Evolutionary conservation across 2,113 vertebrate genomes (phyloP), one percentile per base, ranked within the genome.

Genomic region (Pterophyllum scalare): DNA sequence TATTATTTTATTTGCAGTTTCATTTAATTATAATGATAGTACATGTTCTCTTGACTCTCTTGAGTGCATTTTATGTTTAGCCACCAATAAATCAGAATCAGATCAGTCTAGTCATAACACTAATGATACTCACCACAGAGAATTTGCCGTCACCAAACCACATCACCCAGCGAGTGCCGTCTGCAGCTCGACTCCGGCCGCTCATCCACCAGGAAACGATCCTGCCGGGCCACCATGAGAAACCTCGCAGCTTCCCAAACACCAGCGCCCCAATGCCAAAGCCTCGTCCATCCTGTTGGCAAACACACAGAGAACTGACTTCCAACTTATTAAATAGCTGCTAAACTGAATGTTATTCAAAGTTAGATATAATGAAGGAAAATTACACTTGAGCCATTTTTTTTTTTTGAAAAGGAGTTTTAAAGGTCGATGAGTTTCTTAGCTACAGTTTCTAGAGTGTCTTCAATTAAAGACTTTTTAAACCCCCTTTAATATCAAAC

Each of bases 121-220:
- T 49, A 67, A 46, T 67, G 40, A 70, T 26, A 62, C 94, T 94
- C 84, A 99, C 98, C 97, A 99, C 98, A 0, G 98, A 99, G 93
- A 99, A 99, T 87, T 99, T 99, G 81, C 98, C 96, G 0, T 99
- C 98, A n/a, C 98, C 98, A 0, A 99, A 99, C 98, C 98, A 99
- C 98, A 98, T 99, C 83, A 99, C 98, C 98, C 98, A 99, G 91
- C 98, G 97, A 26, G 98, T 98, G 58, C 97, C 98, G 75, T 99
- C 98, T 0, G 98, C 98, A 0, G 98, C 98, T 77, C 97, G 96
- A 95, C 98, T 98, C 56, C 97, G 95, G 49, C 97, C 97, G 0
- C 97, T 98, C 97, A 98, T 98, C 97, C 97, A 97, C 98, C 98
- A 99, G 88, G 98, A 99, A 17, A 99, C 98, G n/a, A 99, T 98